phyloP scores from a whole-genome alignment of 2,888 invertebrate species.

The Buathra laborator region DNA sequence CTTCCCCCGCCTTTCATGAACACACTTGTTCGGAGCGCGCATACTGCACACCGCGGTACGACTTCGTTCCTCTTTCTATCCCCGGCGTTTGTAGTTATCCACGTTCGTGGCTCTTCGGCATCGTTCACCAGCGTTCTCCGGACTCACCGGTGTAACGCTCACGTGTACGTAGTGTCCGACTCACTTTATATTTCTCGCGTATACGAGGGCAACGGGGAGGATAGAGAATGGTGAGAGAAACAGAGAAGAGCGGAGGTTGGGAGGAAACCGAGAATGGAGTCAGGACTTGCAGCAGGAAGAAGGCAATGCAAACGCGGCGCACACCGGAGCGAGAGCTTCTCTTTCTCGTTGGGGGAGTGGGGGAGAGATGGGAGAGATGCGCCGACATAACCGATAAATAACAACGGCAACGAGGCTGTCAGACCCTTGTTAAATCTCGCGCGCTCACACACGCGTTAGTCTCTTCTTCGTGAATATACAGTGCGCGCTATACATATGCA shows the following conservation, averaged over 20 bases:
- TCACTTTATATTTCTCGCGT: too few relatives aligned
- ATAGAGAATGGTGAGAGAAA: conserved; percentile 5
- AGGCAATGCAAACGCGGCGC: background rate
- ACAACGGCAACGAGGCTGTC: conserved; percentile 85
- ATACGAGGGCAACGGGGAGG: too few relatives aligned
- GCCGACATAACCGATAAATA: conserved; percentile 85
- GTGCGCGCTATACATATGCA: conserved; percentile 27
- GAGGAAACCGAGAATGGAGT: conserved; percentile 62
- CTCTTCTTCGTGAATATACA: conserved; percentile 67
- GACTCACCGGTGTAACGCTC: too few relatives aligned
- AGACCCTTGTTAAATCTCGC: conserved; percentile 83
- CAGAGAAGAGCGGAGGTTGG: conserved; percentile 47
- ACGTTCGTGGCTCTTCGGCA: too few relatives aligned
- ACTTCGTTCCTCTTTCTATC: too few relatives aligned
- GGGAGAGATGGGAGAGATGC: conserved; percentile 83
- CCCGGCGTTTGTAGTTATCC: background rate
- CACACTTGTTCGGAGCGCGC: conserved; percentile 11
- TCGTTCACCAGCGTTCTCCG: too few relatives aligned
- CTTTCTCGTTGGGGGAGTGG: conserved; percentile 71
- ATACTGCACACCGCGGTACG: too few relatives aligned
- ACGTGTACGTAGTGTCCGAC: too few relatives aligned
- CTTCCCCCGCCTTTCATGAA: conserved; percentile 56
- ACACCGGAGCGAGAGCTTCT: conserved; percentile 65
- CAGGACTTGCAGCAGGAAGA: conserved; percentile 46
- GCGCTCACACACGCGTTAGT: conserved; percentile 52